phyloP scores from a whole-genome alignment of 2,888 invertebrate genomes.

The Dimorphilus gyrociliatus region DNA sequence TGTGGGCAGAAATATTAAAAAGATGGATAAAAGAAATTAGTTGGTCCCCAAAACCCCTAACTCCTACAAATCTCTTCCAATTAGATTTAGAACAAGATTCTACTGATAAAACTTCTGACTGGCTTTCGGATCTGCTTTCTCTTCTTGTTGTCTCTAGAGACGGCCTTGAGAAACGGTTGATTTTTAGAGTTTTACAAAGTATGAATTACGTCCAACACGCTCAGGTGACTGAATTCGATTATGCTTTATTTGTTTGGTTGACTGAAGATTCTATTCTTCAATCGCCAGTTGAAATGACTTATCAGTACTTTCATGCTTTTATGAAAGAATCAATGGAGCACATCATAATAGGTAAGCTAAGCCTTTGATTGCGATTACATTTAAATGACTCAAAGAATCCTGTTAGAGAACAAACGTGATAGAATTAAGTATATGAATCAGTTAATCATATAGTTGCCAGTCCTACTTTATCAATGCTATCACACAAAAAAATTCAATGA shows the following conservation, averaged over 20 bases:
- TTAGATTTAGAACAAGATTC: slow-evolving; percentile 1
- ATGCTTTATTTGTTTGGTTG: slow-evolving; percentile 22
- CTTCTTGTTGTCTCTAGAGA: slow-evolving; percentile 25
- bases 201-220: slow-evolving; percentile 23
- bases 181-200: slow-evolving; percentile 18
- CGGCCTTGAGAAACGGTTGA: slow-evolving; percentile 23
- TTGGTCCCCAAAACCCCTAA: slow-evolving; percentile 16
- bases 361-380: background rate
- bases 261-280: slow-evolving; percentile 18
- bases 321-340: slow-evolving; percentile 16
- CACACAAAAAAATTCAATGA: too few relatives aligned
- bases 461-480: too few relatives aligned
- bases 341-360: slow-evolving; percentile 21
- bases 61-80: slow-evolving; percentile 1
- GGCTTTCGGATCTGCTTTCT: slow-evolving; percentile 30
- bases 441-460: too few relatives aligned
- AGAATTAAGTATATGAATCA: too few relatives aligned
- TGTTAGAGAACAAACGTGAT: too few relatives aligned
- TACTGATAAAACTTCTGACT: slow-evolving; percentile 14
- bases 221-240: slow-evolving; percentile 23
- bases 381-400: too few relatives aligned
- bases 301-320: slow-evolving; percentile 25
- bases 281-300: slow-evolving; percentile 20
- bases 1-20: slow-evolving; percentile 19
- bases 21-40: slow-evolving; percentile 26